Conservation (phyloP, 1,140 invertebrate genomes). For the Dreissena rostriformis region DNA sequence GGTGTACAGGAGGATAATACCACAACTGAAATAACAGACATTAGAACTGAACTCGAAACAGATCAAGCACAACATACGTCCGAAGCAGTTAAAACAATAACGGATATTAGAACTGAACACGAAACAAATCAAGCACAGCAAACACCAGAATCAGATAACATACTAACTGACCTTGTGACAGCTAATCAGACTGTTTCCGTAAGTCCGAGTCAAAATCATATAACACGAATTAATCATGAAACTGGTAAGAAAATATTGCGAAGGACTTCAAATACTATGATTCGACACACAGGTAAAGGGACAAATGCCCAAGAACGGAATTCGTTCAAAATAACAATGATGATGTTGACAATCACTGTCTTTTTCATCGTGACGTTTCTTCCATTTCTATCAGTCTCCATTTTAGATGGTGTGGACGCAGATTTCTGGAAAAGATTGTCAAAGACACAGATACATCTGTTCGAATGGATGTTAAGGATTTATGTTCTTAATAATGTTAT, state of each 20-base stretch:
- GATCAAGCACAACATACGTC: no score
- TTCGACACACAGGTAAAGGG: background rate
- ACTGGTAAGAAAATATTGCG: background rate
- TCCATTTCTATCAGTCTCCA: conserved; percentile 60
- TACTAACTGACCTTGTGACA: background rate
- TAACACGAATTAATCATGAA: background rate
- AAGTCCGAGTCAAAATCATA: background rate
- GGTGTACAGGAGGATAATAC: no score
- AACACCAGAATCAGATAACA: background rate
- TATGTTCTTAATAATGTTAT: conserved; percentile 67
- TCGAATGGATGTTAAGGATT: conserved; percentile 58
- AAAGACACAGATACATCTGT: background rate
- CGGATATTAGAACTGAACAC: background rate
- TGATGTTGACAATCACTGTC: conserved; percentile 63
- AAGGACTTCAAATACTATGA: background rate
- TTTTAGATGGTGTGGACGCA: conserved; percentile 43
- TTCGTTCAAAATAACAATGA: conserved; percentile 53
- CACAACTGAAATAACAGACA: no score
- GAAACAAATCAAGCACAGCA: background rate
- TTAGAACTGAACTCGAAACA: no score
- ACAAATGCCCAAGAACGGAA: conserved; percentile 14
- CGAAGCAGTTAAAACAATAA: background rate
- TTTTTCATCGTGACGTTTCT: conserved; percentile 64
- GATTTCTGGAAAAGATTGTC: conserved; percentile 30
- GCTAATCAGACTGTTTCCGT: background rate